Percentiles rank a stretch among this genome's conserved stretches.
Evolutionary conservation across 2,797 vertebrate genomes (phyloP).

Genomic region (Mormyrus proboscirostris): DNA sequence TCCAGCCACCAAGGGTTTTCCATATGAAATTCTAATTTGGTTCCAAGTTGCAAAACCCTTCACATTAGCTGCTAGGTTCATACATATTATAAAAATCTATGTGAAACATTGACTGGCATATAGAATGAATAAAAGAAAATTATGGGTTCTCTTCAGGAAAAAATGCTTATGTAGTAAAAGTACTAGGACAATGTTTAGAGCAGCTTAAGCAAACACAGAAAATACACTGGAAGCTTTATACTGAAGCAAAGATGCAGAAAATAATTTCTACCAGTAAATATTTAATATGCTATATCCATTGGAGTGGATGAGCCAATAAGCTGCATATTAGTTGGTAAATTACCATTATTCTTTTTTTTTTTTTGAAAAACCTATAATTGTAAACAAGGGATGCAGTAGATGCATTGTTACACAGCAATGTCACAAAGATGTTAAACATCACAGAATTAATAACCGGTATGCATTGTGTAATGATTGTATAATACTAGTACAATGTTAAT

Average conservation of each 20-base stretch:
- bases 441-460: neutral
- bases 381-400: neutral
- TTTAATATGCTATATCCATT: neutral
- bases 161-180: neutral
- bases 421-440: neutral
- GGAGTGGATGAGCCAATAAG: neutral
- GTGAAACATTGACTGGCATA: neutral
- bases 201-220: neutral
- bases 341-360: neutral
- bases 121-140: neutral
- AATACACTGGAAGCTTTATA: neutral
- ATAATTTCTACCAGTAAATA: neutral
- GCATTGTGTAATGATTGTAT: neutral
- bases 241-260: neutral
- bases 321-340: neutral
- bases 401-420: neutral
- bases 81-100: neutral
- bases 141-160: neutral
- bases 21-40: neutral
- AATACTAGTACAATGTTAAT: neutral
- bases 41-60: neutral
- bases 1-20: neutral
- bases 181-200: neutral
- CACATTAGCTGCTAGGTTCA: neutral
- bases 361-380: neutral